Percentiles rank a stretch among this genome's conserved stretches.
These are phyloP conservation scores for Beris morrisii DNA, from an alignment of 2,888 invertebrate genomes.

Conservation along the genomic window DNA sequence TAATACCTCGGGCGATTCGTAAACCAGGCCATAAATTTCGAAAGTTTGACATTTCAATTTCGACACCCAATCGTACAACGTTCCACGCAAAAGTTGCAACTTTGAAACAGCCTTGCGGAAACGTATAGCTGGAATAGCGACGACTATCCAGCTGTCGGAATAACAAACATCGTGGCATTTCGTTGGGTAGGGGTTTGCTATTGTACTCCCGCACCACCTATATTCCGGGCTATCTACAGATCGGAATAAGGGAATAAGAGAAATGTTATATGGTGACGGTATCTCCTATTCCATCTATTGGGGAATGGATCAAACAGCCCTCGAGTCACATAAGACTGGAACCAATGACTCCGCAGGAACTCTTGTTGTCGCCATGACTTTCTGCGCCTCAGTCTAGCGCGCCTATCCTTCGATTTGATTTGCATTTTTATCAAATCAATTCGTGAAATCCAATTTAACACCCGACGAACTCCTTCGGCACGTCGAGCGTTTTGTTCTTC, in stretches of 20 bases:
- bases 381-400: background rate
- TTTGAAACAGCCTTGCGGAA: background rate
- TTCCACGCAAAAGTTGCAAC: slow-evolving; percentile 13
- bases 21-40: slow-evolving; percentile 30
- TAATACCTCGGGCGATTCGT: too few relatives aligned
- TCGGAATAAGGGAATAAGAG: too few relatives aligned
- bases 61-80: slow-evolving; percentile 32
- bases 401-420: slow-evolving; percentile 30
- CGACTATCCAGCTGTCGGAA: too few relatives aligned
- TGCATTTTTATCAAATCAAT: slow-evolving; percentile 58
- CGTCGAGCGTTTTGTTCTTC: background rate
- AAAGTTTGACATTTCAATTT: slow-evolving; percentile 39
- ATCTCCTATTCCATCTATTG: background rate
- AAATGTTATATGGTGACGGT: background rate
- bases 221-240: too few relatives aligned
- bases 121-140: background rate
- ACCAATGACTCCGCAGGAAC: background rate
- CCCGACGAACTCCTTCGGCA: slow-evolving; percentile 50
- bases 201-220: too few relatives aligned
- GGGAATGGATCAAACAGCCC: too few relatives aligned
- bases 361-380: slow-evolving; percentile 2
- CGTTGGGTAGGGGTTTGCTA: too few relatives aligned
- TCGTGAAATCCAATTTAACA: slow-evolving; percentile 61
- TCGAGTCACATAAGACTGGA: too few relatives aligned
- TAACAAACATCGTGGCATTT: too few relatives aligned